Percentiles rank a stretch among this genome's conserved stretches.
phyloP scores from a whole-genome alignment of 2,797 vertebrate genomes.

The Sebastes steindachneri region DNA sequence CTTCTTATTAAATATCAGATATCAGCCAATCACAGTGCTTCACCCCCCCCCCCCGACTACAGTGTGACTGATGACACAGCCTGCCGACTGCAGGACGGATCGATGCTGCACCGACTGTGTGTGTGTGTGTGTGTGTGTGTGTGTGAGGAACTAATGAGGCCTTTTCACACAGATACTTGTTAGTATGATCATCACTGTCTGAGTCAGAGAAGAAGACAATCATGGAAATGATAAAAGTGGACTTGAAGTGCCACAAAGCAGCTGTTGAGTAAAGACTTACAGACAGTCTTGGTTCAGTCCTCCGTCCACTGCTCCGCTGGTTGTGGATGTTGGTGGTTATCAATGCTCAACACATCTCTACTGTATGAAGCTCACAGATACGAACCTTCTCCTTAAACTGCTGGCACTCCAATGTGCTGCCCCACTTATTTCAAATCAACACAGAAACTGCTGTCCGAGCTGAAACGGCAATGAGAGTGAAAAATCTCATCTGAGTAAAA shows the following conservation, averaged over 20 bases:
- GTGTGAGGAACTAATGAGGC: constrained; percentile 17
- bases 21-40: constrained; percentile 23
- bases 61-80: constrained; percentile 5
- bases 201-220: background rate
- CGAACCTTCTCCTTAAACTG: background rate
- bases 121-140: no score
- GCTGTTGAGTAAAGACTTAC: rapidly evolving
- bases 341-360: background rate
- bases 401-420: background rate
- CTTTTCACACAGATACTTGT: background rate
- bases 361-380: background rate
- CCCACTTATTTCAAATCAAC: background rate
- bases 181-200: background rate
- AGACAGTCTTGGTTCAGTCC: rapidly evolving
- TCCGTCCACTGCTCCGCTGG: background rate
- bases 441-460: background rate
- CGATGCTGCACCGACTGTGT: background rate
- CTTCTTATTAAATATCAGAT: constrained; percentile 34
- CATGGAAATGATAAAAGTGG: background rate
- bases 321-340: background rate
- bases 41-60: background rate
- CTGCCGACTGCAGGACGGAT: background rate
- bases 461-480: background rate
- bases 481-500: no score
- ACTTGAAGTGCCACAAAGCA: background rate